A percentile compares a stretch with the other conserved stretches of the same genome.
Conservation (phyloP, 2,113 vertebrate genomes). For the Heterocephalus glaber region DNA sequence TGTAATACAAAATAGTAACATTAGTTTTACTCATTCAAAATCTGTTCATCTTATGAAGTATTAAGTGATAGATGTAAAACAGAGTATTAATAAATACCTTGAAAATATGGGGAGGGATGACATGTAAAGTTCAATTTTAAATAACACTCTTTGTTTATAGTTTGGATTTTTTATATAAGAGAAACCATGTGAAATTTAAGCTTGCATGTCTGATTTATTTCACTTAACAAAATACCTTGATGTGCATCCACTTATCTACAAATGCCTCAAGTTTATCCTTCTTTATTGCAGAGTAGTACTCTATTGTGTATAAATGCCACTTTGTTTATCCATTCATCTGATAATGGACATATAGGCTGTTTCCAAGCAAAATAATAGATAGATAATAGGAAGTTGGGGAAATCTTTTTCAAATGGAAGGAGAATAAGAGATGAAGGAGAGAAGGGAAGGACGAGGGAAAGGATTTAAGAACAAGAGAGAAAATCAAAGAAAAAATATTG, state of each 20-base stretch:
- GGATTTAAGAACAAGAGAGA: no score
- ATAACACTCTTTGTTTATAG: neutral
- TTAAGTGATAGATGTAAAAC: neutral
- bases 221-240: no score
- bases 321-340: neutral
- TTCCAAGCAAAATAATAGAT: neutral
- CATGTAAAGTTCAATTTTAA: neutral
- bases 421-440: no score
- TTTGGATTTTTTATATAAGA: neutral
- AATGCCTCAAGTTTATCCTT: neutral
- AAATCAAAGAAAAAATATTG: no score
- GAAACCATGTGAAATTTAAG: neutral
- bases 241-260: neutral
- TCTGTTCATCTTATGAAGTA: neutral
- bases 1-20: neutral
- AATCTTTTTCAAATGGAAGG: no score
- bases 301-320: neutral
- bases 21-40: neutral
- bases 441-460: no score
- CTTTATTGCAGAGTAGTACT: neutral
- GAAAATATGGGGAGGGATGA: neutral
- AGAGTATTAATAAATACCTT: neutral
- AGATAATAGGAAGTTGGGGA: neutral
- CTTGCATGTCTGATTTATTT: neutral
- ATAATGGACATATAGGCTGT: neutral